A percentile compares a stretch with the other conserved stretches of the same genome.
These are phyloP conservation scores for Eupithecia tripunctaria DNA, from an alignment of 2,888 invertebrate species.

Conservation along the genomic window DNA sequence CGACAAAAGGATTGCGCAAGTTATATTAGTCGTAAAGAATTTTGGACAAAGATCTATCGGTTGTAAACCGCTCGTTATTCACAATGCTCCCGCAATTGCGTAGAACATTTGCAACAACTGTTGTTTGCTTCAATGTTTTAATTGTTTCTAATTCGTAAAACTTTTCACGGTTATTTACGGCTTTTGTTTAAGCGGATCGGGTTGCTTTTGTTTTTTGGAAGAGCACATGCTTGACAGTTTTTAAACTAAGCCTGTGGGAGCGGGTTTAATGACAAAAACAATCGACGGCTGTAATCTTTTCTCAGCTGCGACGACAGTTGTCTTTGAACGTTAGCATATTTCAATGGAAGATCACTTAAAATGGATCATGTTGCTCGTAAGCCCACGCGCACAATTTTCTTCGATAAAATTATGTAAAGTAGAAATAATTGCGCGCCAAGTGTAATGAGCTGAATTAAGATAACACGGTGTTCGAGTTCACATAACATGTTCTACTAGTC, in stretches of 20 bases:
- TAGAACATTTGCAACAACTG: conserved; percentile 82
- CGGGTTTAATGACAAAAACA: conserved; percentile 62
- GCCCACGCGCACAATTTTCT: conserved; percentile 78
- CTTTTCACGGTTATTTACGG: conserved; percentile 78
- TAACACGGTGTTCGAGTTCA: conserved; percentile 62
- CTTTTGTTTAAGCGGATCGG: conserved; percentile 70
- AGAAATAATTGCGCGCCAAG: conserved; percentile 68
- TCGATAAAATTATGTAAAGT: conserved; percentile 80
- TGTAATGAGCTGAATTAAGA: conserved; percentile 79
- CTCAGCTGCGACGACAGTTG: conserved; percentile 36
- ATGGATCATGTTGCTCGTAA: conserved; percentile 64
- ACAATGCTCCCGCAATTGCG: conserved; percentile 81
- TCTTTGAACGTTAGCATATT: conserved; percentile 63
- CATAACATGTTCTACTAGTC: conserved; percentile 68
- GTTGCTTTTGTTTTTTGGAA: conserved; percentile 58
- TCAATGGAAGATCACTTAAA: conserved; percentile 72
- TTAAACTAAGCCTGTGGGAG: conserved; percentile 59
- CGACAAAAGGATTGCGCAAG: conserved; percentile 82
- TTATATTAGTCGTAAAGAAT: conserved; percentile 83
- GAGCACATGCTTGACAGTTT: conserved; percentile 58
- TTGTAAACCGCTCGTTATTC: conserved; percentile 80
- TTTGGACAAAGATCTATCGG: conserved; percentile 82
- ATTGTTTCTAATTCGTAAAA: conserved; percentile 83
- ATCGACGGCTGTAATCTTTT: conserved; percentile 34
- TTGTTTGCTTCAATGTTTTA: conserved; percentile 82